Conservation (phyloP, 2,888 invertebrate species). For the Himalopsyche japonica region DNA sequence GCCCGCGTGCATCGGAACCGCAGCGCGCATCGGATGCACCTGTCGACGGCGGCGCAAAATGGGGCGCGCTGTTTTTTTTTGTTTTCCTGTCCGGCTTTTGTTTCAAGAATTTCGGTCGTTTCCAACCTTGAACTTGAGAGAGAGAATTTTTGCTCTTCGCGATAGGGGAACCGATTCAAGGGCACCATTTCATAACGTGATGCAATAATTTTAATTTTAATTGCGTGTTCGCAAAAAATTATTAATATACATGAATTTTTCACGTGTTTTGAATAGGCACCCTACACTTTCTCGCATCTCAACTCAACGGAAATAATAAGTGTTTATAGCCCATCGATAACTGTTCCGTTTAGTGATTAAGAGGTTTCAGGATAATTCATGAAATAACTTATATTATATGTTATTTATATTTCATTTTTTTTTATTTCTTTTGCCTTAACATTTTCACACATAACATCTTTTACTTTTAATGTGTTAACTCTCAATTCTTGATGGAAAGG, state of each 20-base stretch:
- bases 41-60: background rate
- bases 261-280: no score
- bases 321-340: no score
- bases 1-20: background rate
- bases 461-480: no score
- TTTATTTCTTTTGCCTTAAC: no score
- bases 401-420: no score
- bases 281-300: no score
- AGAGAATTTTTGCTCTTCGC: background rate
- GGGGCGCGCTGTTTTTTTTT: background rate
- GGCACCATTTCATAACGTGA: background rate
- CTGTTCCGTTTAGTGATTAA: no score
- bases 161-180: background rate
- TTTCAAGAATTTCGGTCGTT: background rate
- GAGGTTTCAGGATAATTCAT: no score
- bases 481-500: no score
- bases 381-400: no score
- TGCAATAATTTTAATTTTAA: background rate
- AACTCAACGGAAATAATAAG: no score
- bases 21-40: background rate
- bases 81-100: background rate
- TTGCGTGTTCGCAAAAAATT: background rate
- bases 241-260: background rate
- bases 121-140: background rate
- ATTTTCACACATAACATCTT: no score